A percentile compares a stretch with the other conserved stretches of the same genome.
These are phyloP conservation scores for Dendronephthya gigantea DNA, from an alignment of 64 coral and sea anemone genomes.

Conservation along the genomic window DNA sequence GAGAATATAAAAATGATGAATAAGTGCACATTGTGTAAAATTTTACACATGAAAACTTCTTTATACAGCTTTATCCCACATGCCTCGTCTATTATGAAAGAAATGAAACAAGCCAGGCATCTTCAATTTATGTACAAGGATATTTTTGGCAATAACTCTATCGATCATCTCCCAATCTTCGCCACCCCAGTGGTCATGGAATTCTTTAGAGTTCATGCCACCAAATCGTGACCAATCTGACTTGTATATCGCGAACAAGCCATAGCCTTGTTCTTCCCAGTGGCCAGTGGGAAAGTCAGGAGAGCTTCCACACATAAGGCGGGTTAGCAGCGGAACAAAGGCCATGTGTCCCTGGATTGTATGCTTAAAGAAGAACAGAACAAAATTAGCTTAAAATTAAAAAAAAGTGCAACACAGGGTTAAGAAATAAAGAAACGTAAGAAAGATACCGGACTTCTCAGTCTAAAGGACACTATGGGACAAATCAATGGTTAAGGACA, in stretches of 20 bases:
- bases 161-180: constrained; percentile 81
- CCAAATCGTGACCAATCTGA: constrained; percentile 75
- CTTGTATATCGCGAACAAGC: constrained; percentile 64
- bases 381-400: not conserved
- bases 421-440: no score
- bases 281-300: not conserved
- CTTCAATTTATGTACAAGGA: constrained; percentile 52
- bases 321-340: not conserved
- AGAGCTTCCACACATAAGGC: not conserved
- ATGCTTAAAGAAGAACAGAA: not conserved
- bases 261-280: constrained; percentile 47
- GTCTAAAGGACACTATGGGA: no score
- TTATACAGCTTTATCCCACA: constrained; percentile 40
- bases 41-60: not conserved
- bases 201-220: constrained; percentile 63
- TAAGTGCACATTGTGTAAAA: no score
- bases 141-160: constrained; percentile 45
- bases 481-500: no score
- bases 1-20: no score
- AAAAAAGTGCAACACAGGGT: no score
- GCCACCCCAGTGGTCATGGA: constrained; percentile 60
- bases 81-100: constrained; percentile 72
- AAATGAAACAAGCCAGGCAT: constrained; percentile 58
- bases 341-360: constrained; percentile 31
- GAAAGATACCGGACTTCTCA: no score